These are phyloP conservation scores for Oreochromis aureus DNA, from an alignment of 2,113 vertebrate genomes.

Conservation along the genomic window DNA sequence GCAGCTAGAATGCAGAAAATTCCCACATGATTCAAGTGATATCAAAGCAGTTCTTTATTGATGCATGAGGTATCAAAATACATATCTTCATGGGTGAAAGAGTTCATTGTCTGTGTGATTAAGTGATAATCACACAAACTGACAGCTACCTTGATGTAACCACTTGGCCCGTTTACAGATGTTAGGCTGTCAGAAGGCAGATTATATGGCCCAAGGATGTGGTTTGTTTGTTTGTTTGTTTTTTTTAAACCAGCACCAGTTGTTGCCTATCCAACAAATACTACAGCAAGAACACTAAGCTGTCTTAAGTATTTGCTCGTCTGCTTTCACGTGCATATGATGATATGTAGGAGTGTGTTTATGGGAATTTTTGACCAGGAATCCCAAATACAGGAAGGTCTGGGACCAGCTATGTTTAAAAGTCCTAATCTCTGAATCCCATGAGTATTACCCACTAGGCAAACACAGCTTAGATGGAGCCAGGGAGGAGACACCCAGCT, in stretches of 20 bases:
- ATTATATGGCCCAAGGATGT: background rate
- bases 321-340: background rate
- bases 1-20: background rate
- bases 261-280: fast-evolving
- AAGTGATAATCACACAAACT: background rate
- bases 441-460: background rate
- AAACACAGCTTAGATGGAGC: background rate
- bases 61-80: background rate
- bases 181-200: background rate
- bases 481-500: background rate
- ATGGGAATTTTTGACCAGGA: background rate
- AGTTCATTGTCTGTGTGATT: background rate
- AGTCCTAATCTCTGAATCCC: background rate
- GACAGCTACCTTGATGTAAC: background rate
- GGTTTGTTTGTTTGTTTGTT: background rate
- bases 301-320: background rate
- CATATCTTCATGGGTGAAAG: background rate
- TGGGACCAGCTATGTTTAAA: background rate
- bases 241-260: background rate
- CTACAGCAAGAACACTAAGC: background rate
- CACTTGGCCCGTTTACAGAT: background rate
- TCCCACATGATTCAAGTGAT: background rate
- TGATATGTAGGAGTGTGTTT: background rate
- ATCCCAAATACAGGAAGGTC: background rate
- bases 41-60: background rate